phyloP scores from a whole-genome alignment of 2,888 invertebrate species.

The Cantharis nigra region DNA sequence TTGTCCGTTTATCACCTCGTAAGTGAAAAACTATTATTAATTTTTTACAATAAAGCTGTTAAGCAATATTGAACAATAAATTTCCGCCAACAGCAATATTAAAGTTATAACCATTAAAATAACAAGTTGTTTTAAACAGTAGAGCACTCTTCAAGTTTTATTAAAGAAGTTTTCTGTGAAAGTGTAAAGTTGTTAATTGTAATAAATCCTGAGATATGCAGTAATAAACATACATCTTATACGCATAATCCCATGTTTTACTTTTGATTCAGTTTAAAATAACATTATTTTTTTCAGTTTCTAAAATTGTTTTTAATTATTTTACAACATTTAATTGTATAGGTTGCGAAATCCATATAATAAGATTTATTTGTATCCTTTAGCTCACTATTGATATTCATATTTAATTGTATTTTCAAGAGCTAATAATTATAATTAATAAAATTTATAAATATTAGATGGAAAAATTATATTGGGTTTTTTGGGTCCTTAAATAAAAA shows the following conservation, averaged over 20 bases:
- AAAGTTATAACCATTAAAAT: not conserved
- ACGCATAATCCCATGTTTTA: not conserved
- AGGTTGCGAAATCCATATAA: too few relatives aligned
- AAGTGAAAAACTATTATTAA: not conserved
- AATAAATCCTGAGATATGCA: not conserved
- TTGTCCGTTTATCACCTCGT: not conserved
- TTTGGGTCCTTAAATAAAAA: too few relatives aligned
- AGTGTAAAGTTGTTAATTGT: not conserved
- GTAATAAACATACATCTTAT: not conserved
- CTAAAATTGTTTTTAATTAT: too few relatives aligned
- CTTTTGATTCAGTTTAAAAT: not conserved
- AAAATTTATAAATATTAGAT: too few relatives aligned
- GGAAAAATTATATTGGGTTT: too few relatives aligned
- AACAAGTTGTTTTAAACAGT: not conserved
- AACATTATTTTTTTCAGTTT: not conserved
- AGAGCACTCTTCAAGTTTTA: not conserved
- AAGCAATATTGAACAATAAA: not conserved
- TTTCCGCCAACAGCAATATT: not conserved
- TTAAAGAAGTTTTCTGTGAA: not conserved
- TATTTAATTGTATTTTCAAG: too few relatives aligned
- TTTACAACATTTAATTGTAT: too few relatives aligned
- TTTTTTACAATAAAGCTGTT: not conserved
- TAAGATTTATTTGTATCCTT: too few relatives aligned
- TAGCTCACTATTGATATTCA: too few relatives aligned
- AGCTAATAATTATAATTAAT: too few relatives aligned